Conservation (phyloP, 1,140 invertebrate genomes). For the Drosophila sulfurigaster region DNA sequence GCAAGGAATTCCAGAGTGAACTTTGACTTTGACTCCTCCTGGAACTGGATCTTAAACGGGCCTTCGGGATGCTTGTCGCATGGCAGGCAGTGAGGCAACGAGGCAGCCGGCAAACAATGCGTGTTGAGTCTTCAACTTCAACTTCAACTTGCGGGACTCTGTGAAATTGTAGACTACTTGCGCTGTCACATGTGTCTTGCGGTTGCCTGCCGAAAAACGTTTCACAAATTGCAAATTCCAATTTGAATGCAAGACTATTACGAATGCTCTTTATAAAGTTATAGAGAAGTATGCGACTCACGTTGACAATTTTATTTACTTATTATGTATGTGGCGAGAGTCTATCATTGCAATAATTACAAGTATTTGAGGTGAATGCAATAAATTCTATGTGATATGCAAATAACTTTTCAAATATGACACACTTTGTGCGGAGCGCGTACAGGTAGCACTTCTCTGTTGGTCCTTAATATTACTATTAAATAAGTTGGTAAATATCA, state of each 20-base stretch:
- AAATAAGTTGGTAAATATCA: constrained; percentile 19
- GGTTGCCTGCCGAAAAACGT: constrained; percentile 40
- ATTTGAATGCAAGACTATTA: constrained; percentile 52
- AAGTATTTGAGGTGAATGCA: not conserved
- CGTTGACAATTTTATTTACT: not conserved
- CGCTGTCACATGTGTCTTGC: constrained; percentile 53
- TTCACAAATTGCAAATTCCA: constrained; percentile 73
- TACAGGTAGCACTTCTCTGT: not conserved
- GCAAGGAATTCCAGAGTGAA: constrained; percentile 32
- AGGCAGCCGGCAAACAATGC: constrained; percentile 56
- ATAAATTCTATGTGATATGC: not conserved
- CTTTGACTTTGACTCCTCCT: not conserved
- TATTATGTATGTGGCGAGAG: not conserved
- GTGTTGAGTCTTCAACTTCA: constrained; percentile 30
- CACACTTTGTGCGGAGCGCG: not conserved
- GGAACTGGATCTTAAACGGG: constrained; percentile 50
- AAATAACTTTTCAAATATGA: constrained; percentile 2
- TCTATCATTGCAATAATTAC: not conserved
- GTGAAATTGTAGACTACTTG: not conserved
- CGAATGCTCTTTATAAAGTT: not conserved
- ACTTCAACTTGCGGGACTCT: constrained; percentile 40
- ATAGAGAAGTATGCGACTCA: not conserved
- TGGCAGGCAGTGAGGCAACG: not conserved
- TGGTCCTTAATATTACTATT: constrained; percentile 5
- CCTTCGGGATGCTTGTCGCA: constrained; percentile 42